phyloP scores from a whole-genome alignment of 2,888 invertebrate genomes.

The Eubasilissa splendida region DNA sequence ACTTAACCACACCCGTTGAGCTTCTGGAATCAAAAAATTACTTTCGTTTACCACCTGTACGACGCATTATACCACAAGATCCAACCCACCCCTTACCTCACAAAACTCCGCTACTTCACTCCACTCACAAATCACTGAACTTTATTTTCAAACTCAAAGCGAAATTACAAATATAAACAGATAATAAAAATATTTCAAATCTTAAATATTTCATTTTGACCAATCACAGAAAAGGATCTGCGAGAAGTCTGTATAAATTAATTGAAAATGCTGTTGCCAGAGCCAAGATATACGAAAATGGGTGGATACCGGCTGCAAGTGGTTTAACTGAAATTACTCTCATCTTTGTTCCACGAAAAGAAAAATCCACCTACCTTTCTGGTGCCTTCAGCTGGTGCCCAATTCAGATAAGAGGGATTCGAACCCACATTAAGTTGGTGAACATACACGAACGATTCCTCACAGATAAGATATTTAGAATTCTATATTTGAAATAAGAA shows the following conservation, averaged over 20 bases:
- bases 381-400: conserved; percentile 6
- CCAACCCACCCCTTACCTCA: not conserved
- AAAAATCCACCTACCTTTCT: conserved; percentile 52
- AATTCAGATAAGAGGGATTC: not conserved
- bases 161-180: not conserved
- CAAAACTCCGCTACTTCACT: not conserved
- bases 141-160: conserved; percentile 13
- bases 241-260: conserved; percentile 31
- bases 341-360: conserved; percentile 50
- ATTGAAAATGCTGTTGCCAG: conserved; percentile 32
- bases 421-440: not conserved
- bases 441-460: no score
- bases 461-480: no score
- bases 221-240: conserved; percentile 25
- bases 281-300: conserved; percentile 7
- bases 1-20: no score
- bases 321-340: not conserved
- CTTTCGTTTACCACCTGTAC: no score
- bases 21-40: no score
- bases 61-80: not conserved
- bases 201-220: conserved; percentile 50
- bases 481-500: no score
- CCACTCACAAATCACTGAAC: not conserved
- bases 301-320: not conserved
- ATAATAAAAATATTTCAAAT: conserved; percentile 17